Base-by-base conservation (phyloP, 2,113 vertebrate species). In the Megaceryle torquata region DNA sequence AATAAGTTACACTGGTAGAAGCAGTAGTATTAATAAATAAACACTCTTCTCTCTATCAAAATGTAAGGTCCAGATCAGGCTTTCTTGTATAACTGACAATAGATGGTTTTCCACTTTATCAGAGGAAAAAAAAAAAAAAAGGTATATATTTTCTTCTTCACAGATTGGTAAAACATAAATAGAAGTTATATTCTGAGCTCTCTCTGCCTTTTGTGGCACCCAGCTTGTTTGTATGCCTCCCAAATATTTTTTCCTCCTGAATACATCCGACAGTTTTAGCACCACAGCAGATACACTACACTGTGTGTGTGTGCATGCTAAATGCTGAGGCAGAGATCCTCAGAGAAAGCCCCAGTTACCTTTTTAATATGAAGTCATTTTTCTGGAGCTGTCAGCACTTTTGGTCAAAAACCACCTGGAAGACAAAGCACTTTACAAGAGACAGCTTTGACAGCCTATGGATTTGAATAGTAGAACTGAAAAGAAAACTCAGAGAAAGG, bases 361-460 rank as follows among this genome's bases (percentile, higher is more conserved):
- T 88, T 53, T 56, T 82, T 86, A 93, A 84, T 88, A 86, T 21
- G 57, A 94, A 94, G 76, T 64, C 12, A 78, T 93, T 90, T 96
- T 96, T 95, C 76, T 68, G 76, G 77, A 90, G 57, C 65, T 82
- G 86, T 96, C 92, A 91, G 86, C 80, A 86, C 53, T 92, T 94
- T 88, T 93, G 83, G 95, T 86, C 90, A 68, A 72, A 91, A 92
- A 63, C 24, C 77, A 93, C 82, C 59, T 86, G 80, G 64, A 94
- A 96, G 88, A 94, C 85, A 88, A 91, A 94, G 65, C 76, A 51
- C 43, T 83, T 89, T 59, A 44, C 60, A 71, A 69, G 79, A 94
- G 80, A 78, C 59, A 78, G 69, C 69, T 91, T 60, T 95, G 86
- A 63, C 88, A 88, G 64, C 33, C 22, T 28, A 20, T 44, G 71